Percentiles rank a stretch among this genome's conserved stretches.
Evolutionary conservation across 1,140 invertebrate species (phyloP).

Genomic region (Neodiprion virginianus): DNA sequence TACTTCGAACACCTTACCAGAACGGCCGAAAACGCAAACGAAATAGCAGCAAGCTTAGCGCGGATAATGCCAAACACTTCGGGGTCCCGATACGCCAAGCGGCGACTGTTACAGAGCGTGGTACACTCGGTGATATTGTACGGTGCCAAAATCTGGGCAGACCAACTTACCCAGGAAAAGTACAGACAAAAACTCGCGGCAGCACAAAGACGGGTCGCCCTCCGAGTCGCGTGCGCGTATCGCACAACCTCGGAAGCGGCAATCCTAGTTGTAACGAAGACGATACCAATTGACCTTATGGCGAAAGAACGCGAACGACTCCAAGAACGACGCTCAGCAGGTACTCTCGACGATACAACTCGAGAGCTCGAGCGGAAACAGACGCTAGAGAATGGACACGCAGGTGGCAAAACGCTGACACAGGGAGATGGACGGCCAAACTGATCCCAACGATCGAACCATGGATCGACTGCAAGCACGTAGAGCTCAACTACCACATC

Average conservation of each 20-base stretch:
- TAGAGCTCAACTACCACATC: conserved; percentile 27
- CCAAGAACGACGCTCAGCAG: conserved; percentile 5
- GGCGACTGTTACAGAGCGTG: conserved; percentile 26
- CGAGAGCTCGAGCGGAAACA: conserved; percentile 8
- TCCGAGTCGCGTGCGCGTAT: conserved; percentile 29
- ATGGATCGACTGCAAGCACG: conserved; percentile 28
- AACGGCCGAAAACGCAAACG: conserved; percentile 9
- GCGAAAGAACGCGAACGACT: conserved; percentile 12
- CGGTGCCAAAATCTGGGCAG: conserved; percentile 21
- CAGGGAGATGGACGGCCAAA: conserved; percentile 25
- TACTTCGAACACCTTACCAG: conserved; percentile 6
- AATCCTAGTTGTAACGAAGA: conserved; percentile 26
- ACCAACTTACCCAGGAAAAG: conserved; percentile 15
- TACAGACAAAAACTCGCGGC: conserved; percentile 20
- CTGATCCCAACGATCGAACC: conserved; percentile 29
- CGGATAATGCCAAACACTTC: conserved; percentile 17
- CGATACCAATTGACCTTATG: conserved; percentile 33
- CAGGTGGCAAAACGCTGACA: conserved; percentile 21
- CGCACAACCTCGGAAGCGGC: conserved; percentile 30
- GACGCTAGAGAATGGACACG: conserved; percentile 23
- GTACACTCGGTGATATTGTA: conserved; percentile 32
- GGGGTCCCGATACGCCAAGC: conserved; percentile 13
- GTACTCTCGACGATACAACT: conserved; percentile 4
- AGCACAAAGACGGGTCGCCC: conserved; percentile 25
- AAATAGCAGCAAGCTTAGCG: background rate